Base-by-base conservation (phyloP, 2,113 vertebrate genomes). In the Psophia crepitans region DNA sequence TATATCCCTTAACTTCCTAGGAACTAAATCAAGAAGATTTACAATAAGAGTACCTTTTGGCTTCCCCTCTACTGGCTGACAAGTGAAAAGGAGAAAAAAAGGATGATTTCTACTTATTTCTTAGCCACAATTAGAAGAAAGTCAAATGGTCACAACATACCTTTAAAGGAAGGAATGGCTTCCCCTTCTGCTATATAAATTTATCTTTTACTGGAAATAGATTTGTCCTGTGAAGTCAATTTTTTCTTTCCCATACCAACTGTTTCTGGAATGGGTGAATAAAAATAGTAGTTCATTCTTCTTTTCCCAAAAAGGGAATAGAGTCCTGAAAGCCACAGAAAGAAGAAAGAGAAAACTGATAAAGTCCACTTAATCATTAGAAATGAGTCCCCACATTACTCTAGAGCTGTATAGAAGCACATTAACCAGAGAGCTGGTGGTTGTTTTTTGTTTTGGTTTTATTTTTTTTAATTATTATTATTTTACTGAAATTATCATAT, bases 341-440 rank as follows among this genome's bases (percentile, higher is more conserved):
- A 12, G 26, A 48, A 57, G 4, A 43, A 7, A 77, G 4, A 35
- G 12, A 48, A 61, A 39, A 57, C 10, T 12, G 8, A 46, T 35
- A 2, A 77, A 57, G 7, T 43, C 35, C 7, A 51, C 8, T 35
- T 54, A 43, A 2, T 19, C 4, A 2, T 56, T 56, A n/a, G 8
- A 84, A 73, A 17, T 32, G 64, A 48, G 8, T 60, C 3, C 4
- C 19, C 2, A 1, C 1, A 58, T 89, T 23, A 61, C 3, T 64
- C 14, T 68, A 61, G 21, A 64, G 6, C 5, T 44, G 8, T 41
- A 44, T 13, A 26, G 26, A 51, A 64, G 22, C 6, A 79, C 11
- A 56, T 16, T 80, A 23, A 3, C 6, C 43, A 73, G 27, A 79
- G 11, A 48, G 8, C 0, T 73, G 11, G 4, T 56, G 6, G 0